These are phyloP conservation scores for Geodia barretti DNA, from an alignment of 37 sponge, comb jelly and placozoan genomes.

Conservation along the genomic window DNA sequence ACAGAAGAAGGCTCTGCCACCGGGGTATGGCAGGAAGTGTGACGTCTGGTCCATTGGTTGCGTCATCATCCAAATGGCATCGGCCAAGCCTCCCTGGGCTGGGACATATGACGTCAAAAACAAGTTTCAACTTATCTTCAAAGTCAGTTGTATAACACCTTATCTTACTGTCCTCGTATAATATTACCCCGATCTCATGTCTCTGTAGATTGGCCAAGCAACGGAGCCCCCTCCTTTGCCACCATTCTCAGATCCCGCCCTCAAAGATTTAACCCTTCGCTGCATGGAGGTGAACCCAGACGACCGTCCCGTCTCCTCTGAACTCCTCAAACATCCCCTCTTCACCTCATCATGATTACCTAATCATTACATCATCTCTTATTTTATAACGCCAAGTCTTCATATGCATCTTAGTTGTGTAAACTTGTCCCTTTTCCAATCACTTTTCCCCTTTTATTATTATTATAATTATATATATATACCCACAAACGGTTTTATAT, in stretches of 20 bases:
- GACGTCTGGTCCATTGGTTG: conserved; percentile 92
- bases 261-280: conserved; percentile 70
- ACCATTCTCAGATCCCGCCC: conserved; percentile 46
- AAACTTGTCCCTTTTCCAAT: no score
- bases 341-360: conserved; percentile 26
- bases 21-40: conserved; percentile 80
- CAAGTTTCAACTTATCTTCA: conserved; percentile 79
- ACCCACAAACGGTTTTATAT: no score
- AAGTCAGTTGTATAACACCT: conserved; percentile 19
- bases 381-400: no score
- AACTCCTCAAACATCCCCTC: conserved; percentile 81
- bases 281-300: conserved; percentile 74
- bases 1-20: not conserved
- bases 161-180: not conserved
- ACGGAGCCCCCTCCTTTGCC: conserved; percentile 72
- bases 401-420: not conserved
- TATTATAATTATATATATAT: no score
- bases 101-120: conserved; percentile 65
- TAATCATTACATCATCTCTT: no score
- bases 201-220: conserved; percentile 72
- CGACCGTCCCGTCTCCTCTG: conserved; percentile 66
- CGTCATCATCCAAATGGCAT: conserved; percentile 81
- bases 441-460: not conserved
- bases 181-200: not conserved
- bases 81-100: conserved; percentile 84